Base-by-base conservation (phyloP, 1,140 invertebrate genomes). In the Eupristina koningsbergeri region DNA sequence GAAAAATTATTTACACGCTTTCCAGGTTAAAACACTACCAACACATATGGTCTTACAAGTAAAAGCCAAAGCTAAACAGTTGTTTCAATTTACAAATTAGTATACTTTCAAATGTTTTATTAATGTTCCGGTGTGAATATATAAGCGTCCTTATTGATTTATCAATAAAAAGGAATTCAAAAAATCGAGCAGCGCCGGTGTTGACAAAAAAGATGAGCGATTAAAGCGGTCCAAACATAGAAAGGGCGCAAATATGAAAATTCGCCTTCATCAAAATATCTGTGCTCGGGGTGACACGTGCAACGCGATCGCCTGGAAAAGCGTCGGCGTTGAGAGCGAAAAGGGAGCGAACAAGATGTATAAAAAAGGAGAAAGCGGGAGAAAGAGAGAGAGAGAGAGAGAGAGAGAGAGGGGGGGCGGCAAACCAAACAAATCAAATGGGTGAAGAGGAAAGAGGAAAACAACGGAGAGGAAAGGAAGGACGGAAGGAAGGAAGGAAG, bases 251-350 rank as follows among this genome's bases (percentile, higher is more conserved):
- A 71, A n/a, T 17, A 36, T 31, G 5, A 41, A 41, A 71, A 26
- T n/a, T 6, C 36, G 29, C 29, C 26, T 41, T 71, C 29, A 19
- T 41, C 39, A 15, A 71, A 71, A 71, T 71, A 41, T 41, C 36
- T 41, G 19, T 41, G 41, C 39, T 26, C 19, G 8, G 22, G 36
- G 22, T 26, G 3, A 5, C 31, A 34, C 64, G 67, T 41, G 31
- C 34, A 39, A 50, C 36, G 69, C 67, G 31, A 80, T 58, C 47
- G 41, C 34, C 31, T 61, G 76, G 76, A 39, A 53, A 80, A 67
- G 77, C 77, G 22, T n/a, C n/a, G n/a, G n/a, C n/a, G 41, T 0
- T 41, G 19, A 26, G 36, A 41, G 2, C 53, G 9, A 58, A 58
- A 64, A 58, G 29, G 29, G 17, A 69, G 11, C 9, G n/a, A 69